Evolutionary conservation across 2,888 invertebrate species (phyloP).

Genomic region (Ferdinandea cuprea): DNA sequence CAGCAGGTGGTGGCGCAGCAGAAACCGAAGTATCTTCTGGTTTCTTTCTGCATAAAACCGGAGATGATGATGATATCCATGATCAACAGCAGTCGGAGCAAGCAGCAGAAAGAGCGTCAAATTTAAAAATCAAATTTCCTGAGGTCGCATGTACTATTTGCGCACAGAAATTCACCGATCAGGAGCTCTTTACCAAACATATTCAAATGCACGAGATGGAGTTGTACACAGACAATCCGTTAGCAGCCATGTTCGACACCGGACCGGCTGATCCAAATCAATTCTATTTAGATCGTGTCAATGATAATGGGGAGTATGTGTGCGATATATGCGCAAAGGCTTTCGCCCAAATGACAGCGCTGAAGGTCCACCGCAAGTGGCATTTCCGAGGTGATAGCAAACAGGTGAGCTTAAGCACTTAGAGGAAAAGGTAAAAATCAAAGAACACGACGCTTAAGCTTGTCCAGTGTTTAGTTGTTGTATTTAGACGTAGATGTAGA

Average conservation of each 20-base stretch:
- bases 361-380: slow-evolving; percentile 84
- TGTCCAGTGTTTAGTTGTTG: slow-evolving; percentile 59
- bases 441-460: slow-evolving; percentile 65
- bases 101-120: slow-evolving; percentile 48
- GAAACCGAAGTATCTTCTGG: slow-evolving; percentile 9
- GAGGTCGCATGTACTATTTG: slow-evolving; percentile 82
- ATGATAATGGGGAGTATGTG: slow-evolving; percentile 82
- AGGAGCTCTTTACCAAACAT: slow-evolving; percentile 82
- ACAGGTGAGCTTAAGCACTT: slow-evolving; percentile 81
- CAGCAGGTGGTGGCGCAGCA: slow-evolving; percentile 73
- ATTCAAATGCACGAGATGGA: slow-evolving; percentile 82
- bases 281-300: slow-evolving; percentile 81
- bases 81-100: slow-evolving; percentile 41
- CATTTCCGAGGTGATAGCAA: slow-evolving; percentile 84
- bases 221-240: slow-evolving; percentile 81
- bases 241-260: slow-evolving; percentile 83
- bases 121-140: slow-evolving; percentile 80
- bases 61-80: slow-evolving; percentile 78
- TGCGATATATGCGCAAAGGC: slow-evolving; percentile 83
- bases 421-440: slow-evolving; percentile 73
- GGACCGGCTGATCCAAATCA: slow-evolving; percentile 82
- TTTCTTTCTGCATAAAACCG: slow-evolving; percentile 78
- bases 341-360: slow-evolving; percentile 82
- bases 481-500: no score
- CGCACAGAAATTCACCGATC: slow-evolving; percentile 81